phyloP scores from a whole-genome alignment of 2,888 invertebrate species.

The Ceraclea dissimilis region DNA sequence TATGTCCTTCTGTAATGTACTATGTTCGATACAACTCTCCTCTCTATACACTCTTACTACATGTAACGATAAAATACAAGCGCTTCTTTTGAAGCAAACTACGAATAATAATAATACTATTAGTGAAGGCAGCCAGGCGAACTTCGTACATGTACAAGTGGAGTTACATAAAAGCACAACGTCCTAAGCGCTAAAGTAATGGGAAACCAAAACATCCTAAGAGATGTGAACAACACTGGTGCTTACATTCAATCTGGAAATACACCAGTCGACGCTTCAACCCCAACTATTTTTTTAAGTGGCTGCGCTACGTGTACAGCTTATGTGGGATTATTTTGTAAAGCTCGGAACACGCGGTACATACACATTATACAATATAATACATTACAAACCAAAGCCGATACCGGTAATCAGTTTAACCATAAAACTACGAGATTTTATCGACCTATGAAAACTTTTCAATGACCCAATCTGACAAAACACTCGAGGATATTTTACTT shows the following conservation, averaged over 20 bases:
- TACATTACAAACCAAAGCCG: constrained; percentile 3
- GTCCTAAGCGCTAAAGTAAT: constrained; percentile 10
- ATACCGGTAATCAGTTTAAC: constrained; percentile 23
- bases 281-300: constrained; percentile 5
- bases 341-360: constrained; percentile 15
- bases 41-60: neutral
- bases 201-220: constrained; percentile 12
- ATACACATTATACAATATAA: neutral
- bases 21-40: constrained; percentile 4
- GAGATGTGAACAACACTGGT: constrained; percentile 2
- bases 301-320: constrained; percentile 13
- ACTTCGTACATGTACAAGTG: constrained; percentile 16
- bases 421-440: constrained; percentile 19
- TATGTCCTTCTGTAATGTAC: constrained; percentile 15
- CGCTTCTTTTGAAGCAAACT: constrained; percentile 24
- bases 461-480: neutral
- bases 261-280: neutral
- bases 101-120: constrained; percentile 23
- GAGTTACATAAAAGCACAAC: constrained; percentile 1
- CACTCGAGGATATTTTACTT: too few relatives aligned
- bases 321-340: constrained; percentile 23
- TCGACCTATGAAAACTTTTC: constrained; percentile 6
- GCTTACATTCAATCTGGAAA: constrained; percentile 1
- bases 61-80: constrained; percentile 23
- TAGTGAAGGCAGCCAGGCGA: constrained; percentile 21